phyloP scores from a whole-genome alignment of 2,888 invertebrate species.

The Phaonia tiefii region DNA sequence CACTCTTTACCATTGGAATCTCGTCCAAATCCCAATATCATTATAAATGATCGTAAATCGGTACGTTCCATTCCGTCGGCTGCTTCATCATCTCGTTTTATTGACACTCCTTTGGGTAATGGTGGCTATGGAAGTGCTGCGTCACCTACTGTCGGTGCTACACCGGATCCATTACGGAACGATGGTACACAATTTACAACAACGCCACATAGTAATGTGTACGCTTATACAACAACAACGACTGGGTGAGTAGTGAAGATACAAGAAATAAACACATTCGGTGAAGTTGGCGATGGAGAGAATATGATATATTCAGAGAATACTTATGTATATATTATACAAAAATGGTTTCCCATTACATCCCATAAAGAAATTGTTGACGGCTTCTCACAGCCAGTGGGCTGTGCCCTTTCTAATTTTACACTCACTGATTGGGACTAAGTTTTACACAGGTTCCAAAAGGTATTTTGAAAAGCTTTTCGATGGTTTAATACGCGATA shows the following conservation, averaged over 20 bases:
- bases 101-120: conserved; percentile 59
- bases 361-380: no score
- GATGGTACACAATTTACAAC: conserved; percentile 68
- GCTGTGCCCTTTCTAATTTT: no score
- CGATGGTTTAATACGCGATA: no score
- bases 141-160: conserved; percentile 62
- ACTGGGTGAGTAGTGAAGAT: conserved; percentile 60
- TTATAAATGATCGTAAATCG: conserved; percentile 56
- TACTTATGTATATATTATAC: no score
- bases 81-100: conserved; percentile 52
- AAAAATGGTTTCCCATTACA: no score
- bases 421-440: no score
- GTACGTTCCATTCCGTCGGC: conserved; percentile 43
- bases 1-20: conserved; percentile 39
- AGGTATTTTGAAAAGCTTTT: no score
- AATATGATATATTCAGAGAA: no score
- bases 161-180: conserved; percentile 69
- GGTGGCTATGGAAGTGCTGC: conserved; percentile 58
- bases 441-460: no score
- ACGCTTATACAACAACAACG: conserved; percentile 68
- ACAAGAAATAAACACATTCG: no score
- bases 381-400: no score
- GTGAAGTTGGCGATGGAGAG: no score
- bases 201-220: conserved; percentile 57
- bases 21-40: conserved; percentile 41